Evolutionary conservation across 53 echinoderm and acorn worm genomes (phyloP).

Genomic region (Stichopus horrens): DNA sequence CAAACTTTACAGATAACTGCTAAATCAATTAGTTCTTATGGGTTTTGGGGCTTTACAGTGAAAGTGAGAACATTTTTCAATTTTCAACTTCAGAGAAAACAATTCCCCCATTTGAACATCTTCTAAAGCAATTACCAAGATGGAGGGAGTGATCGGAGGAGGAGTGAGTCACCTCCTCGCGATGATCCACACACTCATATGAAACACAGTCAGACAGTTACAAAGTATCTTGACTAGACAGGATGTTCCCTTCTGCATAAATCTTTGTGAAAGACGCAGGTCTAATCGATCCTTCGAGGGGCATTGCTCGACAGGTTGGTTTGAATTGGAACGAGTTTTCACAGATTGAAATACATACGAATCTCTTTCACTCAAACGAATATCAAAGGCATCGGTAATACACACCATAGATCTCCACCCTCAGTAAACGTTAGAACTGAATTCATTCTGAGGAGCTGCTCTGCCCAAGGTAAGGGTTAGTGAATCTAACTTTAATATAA

Average conservation of each 20-base stretch:
- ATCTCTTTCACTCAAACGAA: not conserved
- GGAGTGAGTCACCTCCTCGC: not conserved
- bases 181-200: not conserved
- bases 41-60: too few species aligned
- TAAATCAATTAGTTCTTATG: too few species aligned
- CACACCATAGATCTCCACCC: too few species aligned
- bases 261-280: not conserved
- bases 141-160: not conserved
- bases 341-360: not conserved
- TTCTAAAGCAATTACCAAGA: not conserved
- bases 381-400: not conserved
- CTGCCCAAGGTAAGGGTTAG: too few species aligned
- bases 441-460: too few species aligned
- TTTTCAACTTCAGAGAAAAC: not conserved
- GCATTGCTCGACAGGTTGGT: constrained; percentile 1
- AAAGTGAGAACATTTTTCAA: not conserved
- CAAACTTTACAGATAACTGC: too few species aligned
- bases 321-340: not conserved
- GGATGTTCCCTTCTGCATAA: not conserved
- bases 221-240: not conserved
- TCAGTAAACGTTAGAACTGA: too few species aligned
- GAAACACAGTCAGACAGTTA: not conserved
- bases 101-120: constrained; percentile 2
- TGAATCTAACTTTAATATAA: too few species aligned
- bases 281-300: not conserved